Percentiles rank a stretch among this genome's conserved stretches.
Evolutionary conservation across 2,113 vertebrate species (phyloP).

Genomic region (Dasyprocta punctata): DNA sequence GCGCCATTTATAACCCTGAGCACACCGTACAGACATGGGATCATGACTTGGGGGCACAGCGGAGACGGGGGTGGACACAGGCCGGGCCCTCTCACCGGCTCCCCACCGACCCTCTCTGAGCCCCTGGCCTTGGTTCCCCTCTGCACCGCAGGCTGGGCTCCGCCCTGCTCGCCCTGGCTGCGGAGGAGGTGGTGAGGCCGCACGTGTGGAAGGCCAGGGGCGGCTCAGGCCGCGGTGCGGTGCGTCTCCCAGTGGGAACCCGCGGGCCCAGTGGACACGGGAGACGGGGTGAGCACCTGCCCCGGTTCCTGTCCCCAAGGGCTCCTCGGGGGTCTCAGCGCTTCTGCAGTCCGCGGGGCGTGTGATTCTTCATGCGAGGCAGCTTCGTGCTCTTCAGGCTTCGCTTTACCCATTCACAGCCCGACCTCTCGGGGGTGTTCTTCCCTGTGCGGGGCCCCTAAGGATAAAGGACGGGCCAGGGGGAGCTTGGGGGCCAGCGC

Average conservation of each 20-base stretch:
- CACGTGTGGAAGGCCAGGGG: background rate
- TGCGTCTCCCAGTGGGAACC: background rate
- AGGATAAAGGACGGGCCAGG: background rate
- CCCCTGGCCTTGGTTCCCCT: background rate
- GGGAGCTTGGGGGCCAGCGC: background rate
- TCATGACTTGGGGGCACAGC: background rate
- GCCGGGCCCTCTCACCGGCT: background rate
- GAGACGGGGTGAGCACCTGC: background rate
- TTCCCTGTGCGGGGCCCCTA: background rate
- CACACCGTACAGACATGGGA: background rate
- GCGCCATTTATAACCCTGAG: background rate
- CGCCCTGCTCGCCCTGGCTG: background rate
- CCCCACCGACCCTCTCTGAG: background rate
- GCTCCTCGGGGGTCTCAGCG: background rate
- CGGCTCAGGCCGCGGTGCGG: background rate
- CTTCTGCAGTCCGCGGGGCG: background rate
- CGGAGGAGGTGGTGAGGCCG: background rate
- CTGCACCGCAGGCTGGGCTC: background rate
- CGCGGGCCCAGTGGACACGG: background rate
- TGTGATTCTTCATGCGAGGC: background rate
- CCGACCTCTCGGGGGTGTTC: background rate
- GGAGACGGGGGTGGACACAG: background rate
- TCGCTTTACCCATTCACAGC: background rate
- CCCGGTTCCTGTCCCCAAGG: background rate
- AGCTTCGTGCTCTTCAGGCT: background rate